Conservation (phyloP, 2,113 vertebrate genomes). For the Columbina picui region DNA sequence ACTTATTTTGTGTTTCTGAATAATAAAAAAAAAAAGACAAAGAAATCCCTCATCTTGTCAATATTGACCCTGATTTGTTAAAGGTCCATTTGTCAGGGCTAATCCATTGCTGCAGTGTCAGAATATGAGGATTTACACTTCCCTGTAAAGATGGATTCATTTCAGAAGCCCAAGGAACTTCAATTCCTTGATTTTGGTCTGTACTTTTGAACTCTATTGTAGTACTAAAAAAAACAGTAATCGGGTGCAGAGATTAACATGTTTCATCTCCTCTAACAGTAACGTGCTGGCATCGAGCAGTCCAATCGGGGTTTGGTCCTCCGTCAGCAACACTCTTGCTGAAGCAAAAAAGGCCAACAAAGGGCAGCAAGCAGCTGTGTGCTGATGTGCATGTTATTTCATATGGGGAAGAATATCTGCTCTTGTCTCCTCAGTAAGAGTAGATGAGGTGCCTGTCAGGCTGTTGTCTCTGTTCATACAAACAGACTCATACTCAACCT, state of each 20-base stretch:
- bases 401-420: rapidly evolving
- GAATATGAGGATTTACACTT: background rate
- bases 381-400: background rate
- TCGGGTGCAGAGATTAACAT: background rate
- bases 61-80: background rate
- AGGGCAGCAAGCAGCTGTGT: background rate
- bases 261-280: background rate
- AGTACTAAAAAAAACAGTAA: background rate
- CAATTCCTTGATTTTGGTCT: background rate
- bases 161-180: background rate
- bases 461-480: background rate
- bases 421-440: background rate
- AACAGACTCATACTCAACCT: background rate
- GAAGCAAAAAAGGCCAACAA: background rate
- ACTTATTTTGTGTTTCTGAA: background rate
- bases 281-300: rapidly evolving
- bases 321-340: background rate
- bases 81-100: background rate
- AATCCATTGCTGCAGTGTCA: background rate
- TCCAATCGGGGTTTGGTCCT: background rate
- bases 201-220: background rate
- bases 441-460: background rate
- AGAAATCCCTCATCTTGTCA: background rate
- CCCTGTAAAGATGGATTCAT: background rate
- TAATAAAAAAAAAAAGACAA: background rate